These are phyloP conservation scores for Picathartes gymnocephalus DNA, from an alignment of 2,113 vertebrate genomes.

Conservation along the genomic window DNA sequence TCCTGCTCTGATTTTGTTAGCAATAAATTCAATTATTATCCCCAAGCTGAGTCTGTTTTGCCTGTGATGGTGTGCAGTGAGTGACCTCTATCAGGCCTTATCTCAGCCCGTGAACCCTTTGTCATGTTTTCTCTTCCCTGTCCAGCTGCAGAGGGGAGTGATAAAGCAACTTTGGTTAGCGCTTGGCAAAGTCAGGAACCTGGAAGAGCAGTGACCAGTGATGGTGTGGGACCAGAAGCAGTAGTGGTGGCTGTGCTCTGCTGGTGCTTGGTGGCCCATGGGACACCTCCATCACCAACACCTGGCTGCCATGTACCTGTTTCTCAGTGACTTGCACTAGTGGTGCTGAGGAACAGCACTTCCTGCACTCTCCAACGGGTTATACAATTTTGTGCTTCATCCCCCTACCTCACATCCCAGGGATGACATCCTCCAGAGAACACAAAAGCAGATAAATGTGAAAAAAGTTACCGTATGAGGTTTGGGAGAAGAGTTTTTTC, in stretches of 20 bases:
- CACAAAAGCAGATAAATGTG: background rate
- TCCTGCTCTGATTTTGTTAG: background rate
- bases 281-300: background rate
- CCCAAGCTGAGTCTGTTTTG: background rate
- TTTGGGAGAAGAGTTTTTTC: background rate
- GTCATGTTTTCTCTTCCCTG: background rate
- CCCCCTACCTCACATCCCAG: background rate
- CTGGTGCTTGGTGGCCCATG: background rate
- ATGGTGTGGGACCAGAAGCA: background rate
- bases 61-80: fast-evolving
- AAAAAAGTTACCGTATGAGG: background rate
- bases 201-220: background rate
- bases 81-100: background rate
- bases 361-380: background rate
- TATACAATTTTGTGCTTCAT: background rate
- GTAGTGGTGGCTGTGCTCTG: background rate
- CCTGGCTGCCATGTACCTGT: background rate
- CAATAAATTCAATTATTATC: background rate
- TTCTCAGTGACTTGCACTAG: background rate
- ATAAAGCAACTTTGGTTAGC: background rate
- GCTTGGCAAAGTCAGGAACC: background rate
- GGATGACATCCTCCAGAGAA: background rate
- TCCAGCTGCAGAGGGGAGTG: background rate
- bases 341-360: background rate
- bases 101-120: background rate